Percentiles rank a stretch among this genome's conserved stretches.
These are phyloP conservation scores for Ptychodera flava DNA, from an alignment of 35 echinoderm and acorn worm genomes.

Conservation along the genomic window DNA sequence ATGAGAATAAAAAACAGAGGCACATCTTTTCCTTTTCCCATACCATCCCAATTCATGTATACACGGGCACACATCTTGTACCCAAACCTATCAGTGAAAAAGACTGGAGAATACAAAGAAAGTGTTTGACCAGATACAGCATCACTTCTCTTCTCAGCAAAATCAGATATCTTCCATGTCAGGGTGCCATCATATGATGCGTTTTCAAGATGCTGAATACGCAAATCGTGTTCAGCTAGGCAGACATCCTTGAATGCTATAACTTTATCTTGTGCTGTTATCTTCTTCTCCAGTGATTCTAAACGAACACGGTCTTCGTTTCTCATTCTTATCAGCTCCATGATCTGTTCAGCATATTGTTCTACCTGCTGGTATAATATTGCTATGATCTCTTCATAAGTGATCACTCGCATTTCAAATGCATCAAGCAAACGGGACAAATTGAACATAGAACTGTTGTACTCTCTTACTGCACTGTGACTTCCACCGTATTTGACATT, in stretches of 20 bases:
- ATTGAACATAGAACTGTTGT: too few relatives aligned
- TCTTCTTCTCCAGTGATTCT: too few relatives aligned
- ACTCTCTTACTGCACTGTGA: too few relatives aligned
- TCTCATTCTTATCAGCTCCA: too few relatives aligned
- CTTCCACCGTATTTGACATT: too few relatives aligned
- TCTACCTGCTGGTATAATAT: too few relatives aligned
- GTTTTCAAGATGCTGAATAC: conserved; percentile 69
- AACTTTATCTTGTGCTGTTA: too few relatives aligned
- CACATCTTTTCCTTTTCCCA: conserved; percentile 87
- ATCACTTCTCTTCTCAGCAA: conserved; percentile 59
- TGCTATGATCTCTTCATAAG: too few relatives aligned
- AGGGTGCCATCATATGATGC: conserved; percentile 74
- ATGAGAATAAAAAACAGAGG: conserved; percentile 87
- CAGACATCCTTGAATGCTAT: conserved; percentile 73
- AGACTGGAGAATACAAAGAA: conserved; percentile 82
- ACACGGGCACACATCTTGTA: conserved; percentile 98
- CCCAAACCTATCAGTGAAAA: conserved; percentile 83
- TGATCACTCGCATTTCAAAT: too few relatives aligned
- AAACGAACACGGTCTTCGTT: too few relatives aligned
- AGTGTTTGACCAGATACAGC: conserved; percentile 82
- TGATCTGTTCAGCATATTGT: too few relatives aligned
- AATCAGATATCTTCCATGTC: conserved; percentile 94
- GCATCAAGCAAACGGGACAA: too few relatives aligned
- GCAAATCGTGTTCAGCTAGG: conserved; percentile 81
- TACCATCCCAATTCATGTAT: conserved; percentile 91